Evolutionary conservation across 64 coral and sea anemone species (phyloP).

Genomic region (Actinia equina): DNA sequence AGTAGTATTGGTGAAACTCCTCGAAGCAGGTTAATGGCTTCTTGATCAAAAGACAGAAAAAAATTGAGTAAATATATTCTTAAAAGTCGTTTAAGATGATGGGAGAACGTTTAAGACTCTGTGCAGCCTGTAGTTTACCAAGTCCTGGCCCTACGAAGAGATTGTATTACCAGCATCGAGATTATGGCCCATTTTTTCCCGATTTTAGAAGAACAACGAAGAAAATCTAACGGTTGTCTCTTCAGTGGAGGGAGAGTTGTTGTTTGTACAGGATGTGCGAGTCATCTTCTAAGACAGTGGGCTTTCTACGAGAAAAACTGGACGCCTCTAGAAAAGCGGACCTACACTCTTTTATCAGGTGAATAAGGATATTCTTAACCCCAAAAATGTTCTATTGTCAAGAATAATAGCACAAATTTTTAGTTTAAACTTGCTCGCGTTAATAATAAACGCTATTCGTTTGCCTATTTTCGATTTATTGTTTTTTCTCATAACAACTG

Average conservation of each 20-base stretch:
- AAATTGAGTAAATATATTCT: background rate
- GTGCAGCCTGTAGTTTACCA: conserved; percentile 65
- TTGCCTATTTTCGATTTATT: too few relatives aligned
- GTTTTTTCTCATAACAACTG: too few relatives aligned
- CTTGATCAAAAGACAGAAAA: background rate
- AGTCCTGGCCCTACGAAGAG: conserved; percentile 87
- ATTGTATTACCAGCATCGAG: conserved; percentile 76
- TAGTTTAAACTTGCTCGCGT: background rate
- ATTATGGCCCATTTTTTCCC: conserved; percentile 88
- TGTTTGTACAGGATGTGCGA: conserved; percentile 91
- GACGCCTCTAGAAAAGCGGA: conserved; percentile 72
- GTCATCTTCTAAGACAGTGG: conserved; percentile 91
- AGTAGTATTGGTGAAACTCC: background rate
- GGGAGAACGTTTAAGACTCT: conserved; percentile 20
- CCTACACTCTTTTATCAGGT: conserved; percentile 81
- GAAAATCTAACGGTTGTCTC: conserved; percentile 41
- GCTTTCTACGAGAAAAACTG: conserved; percentile 74
- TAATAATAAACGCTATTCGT: too few relatives aligned
- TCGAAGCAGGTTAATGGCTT: background rate
- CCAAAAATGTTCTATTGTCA: background rate
- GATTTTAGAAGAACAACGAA: conserved; percentile 60
- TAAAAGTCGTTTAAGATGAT: conserved; percentile 20
- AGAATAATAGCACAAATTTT: background rate
- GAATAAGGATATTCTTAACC: background rate
- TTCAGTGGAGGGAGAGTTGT: conserved; percentile 66